Conservation (phyloP, 2,888 invertebrate species). For the Urechis unicinctus region DNA sequence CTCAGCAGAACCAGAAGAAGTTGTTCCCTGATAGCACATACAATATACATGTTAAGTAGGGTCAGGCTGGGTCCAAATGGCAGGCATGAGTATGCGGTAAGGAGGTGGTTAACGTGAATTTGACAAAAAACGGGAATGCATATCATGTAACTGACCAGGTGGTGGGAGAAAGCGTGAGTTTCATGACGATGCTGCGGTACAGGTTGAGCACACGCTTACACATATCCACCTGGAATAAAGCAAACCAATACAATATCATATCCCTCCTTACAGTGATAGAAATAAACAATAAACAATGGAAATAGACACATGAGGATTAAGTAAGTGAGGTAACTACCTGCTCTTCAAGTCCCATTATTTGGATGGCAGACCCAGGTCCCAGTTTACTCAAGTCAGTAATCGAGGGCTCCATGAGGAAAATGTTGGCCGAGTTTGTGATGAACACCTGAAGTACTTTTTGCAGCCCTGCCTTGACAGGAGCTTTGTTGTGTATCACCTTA, state of each 20-base stretch:
- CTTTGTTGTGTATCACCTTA: background rate
- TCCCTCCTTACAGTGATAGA: no score
- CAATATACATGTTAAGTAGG: background rate
- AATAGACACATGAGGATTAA: constrained; percentile 1
- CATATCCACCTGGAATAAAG: constrained; percentile 66
- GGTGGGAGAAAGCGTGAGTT: constrained; percentile 81
- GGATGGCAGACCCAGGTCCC: background rate
- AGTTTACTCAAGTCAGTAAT: background rate
- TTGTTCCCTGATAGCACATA: constrained; percentile 65
- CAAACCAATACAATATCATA: background rate
- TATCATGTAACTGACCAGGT: constrained; percentile 66
- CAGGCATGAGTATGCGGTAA: no score
- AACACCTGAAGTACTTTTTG: constrained; percentile 74
- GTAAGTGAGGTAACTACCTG: constrained; percentile 12
- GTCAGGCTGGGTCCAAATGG: no score
- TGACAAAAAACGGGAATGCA: no score
- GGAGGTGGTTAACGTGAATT: background rate
- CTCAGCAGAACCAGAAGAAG: constrained; percentile 77
- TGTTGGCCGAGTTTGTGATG: constrained; percentile 91
- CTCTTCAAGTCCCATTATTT: constrained; percentile 13
- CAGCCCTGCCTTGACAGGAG: constrained; percentile 46
- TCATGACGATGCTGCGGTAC: constrained; percentile 95
- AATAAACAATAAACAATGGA: background rate
- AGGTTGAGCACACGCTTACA: constrained; percentile 93
- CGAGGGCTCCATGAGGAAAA: constrained; percentile 59